Evolutionary conservation across 2,797 vertebrate genomes (phyloP), one percentile per base, ranked within the genome.

Genomic region (Heliangelus exortis): DNA sequence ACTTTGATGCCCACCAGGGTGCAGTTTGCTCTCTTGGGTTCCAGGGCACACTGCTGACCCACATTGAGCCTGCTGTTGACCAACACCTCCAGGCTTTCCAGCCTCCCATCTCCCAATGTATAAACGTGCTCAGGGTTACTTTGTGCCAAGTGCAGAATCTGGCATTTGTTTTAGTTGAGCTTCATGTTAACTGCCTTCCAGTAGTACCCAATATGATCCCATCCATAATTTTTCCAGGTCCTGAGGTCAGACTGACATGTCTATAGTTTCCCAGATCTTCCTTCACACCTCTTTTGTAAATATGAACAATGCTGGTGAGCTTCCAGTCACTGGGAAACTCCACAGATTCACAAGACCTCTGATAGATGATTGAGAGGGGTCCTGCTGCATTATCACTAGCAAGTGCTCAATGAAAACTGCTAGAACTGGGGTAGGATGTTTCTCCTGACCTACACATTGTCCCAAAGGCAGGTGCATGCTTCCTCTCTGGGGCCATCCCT

Each of bases 361-460:
- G 50, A 25, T 7, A 65, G 61, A 19, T 34, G n/a, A 29, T 20
- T 33, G 31, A 53, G 18, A 50, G 45, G 28, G 7, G 16, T 50
- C 6, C 57, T 62, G 28, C 28, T 31, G 21, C 18, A 48, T 31
- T 57, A 48, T 21, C n/a, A 22, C 54, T 73, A 15, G 22, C 7
- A n/a, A 62, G 22, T 9, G 34, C 12, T 31, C 50, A 50, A 41
- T 6, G 8, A 9, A 39, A 50, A 31, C 5, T 39, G 34, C 28
- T 9, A 25, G 4, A 1, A 3, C 10, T 29, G n/a, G 25, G 34
- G 23, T 22, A 25, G 14, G 17, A 10, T 16, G 3, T 31, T 31
- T 39, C 47, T 76, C 34, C 47, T 26, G 10, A 41, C 12, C 7
- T 19, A 33, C 14, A 22, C 1, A 2, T 28, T 41, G 14, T 63